Conservation (phyloP, 2,888 invertebrate species). For the Dasysyrphus albostriatus region DNA sequence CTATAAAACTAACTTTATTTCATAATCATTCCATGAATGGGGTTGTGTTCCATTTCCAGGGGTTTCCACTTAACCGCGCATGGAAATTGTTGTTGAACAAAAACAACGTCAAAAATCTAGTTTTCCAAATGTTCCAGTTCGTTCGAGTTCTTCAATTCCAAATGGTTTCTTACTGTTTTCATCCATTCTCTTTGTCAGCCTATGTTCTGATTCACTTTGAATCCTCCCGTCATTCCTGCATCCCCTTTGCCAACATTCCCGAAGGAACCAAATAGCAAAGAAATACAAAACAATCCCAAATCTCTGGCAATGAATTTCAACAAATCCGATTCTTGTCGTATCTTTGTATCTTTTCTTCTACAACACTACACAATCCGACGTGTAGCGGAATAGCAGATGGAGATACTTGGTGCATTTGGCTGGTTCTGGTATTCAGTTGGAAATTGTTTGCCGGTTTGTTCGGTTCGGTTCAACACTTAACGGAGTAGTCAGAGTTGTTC, state of each 20-base stretch:
- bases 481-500: conserved; percentile 1
- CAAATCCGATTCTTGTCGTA: conserved; percentile 44
- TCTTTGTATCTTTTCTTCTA: conserved; percentile 35
- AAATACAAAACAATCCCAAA: conserved; percentile 67
- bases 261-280: conserved; percentile 33
- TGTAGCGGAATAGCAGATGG: conserved; percentile 12
- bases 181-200: neutral
- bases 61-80: conserved; percentile 42
- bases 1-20: conserved; percentile 40
- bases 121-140: conserved; percentile 1
- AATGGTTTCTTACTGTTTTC: conserved; percentile 4
- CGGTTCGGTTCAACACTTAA: conserved; percentile 56
- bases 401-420: conserved; percentile 51
- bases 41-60: conserved; percentile 60
- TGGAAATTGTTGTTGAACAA: conserved; percentile 19
- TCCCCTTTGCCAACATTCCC: conserved; percentile 21
- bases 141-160: conserved; percentile 13
- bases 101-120: conserved; percentile 1
- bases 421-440: conserved; percentile 63
- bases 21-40: conserved; percentile 70
- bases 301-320: conserved; percentile 55
- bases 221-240: neutral
- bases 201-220: neutral
- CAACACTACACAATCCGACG: conserved; percentile 13
- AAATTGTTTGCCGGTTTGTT: conserved; percentile 70